Conservation (phyloP, 2,797 vertebrate genomes). For the Rousettus madagascariensis region DNA sequence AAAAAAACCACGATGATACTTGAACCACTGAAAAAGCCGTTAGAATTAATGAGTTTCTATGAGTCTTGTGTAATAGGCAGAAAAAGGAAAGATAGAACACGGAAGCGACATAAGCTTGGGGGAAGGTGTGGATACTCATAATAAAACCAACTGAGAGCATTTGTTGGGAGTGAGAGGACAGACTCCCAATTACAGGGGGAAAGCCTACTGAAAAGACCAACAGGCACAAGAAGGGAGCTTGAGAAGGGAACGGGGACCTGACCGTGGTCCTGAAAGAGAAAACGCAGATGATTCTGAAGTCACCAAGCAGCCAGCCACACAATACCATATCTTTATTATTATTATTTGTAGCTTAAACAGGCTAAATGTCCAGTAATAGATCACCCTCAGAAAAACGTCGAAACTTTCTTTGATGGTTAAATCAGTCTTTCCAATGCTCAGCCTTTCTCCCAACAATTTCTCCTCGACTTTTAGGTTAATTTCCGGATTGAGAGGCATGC, state of each 20-base stretch:
- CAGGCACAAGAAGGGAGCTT: not conserved
- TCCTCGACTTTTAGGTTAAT: not conserved
- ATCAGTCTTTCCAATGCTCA: not conserved
- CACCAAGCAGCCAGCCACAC: not conserved
- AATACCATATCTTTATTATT: not conserved
- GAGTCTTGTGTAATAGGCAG: not conserved
- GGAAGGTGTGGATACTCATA: not conserved
- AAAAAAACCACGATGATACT: not conserved
- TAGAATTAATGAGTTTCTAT: not conserved
- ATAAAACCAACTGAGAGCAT: not conserved
- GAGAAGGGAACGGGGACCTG: constrained; percentile 60
- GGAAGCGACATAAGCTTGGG: not conserved
- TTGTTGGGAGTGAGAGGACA: not conserved
- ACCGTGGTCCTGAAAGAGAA: constrained; percentile 81
- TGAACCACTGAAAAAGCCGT: not conserved
- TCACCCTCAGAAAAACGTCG: not conserved
- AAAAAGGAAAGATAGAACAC: not conserved
- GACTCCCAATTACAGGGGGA: not conserved
- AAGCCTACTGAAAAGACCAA: not conserved
- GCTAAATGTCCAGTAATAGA: not conserved
- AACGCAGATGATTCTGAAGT: not conserved
- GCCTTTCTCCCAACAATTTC: not conserved
- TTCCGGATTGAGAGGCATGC: not conserved
- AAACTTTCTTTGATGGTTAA: constrained; percentile 43
- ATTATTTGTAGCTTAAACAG: not conserved